Conservation (phyloP, 2,888 invertebrate species). For the Leucoma salicis region DNA sequence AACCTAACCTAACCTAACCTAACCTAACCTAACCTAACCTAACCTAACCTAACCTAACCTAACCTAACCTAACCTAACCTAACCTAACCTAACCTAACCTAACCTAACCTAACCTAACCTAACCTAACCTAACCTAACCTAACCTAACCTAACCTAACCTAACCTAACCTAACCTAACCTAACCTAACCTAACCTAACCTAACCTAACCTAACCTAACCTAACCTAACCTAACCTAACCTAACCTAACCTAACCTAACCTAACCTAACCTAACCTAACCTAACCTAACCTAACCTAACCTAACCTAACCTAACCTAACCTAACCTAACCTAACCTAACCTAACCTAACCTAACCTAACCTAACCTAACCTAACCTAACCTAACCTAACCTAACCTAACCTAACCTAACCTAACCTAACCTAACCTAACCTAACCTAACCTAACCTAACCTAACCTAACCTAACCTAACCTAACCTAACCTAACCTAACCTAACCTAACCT, state of each 20-base stretch:
- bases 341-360: slow-evolving; percentile 11
- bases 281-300: slow-evolving; percentile 10
- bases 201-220: slow-evolving; percentile 16
- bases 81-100: slow-evolving; percentile 16
- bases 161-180: slow-evolving; percentile 12
- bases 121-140: slow-evolving; percentile 14
- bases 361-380: slow-evolving; percentile 10
- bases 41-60: slow-evolving; percentile 10
- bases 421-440: slow-evolving; percentile 11
- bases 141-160: slow-evolving; percentile 12
- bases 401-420: slow-evolving; percentile 10
- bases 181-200: slow-evolving; percentile 8
- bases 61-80: slow-evolving; percentile 14
- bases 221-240: slow-evolving; percentile 13
- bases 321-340: slow-evolving; percentile 8
- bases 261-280: slow-evolving; percentile 4
- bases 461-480: slow-evolving; percentile 13
- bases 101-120: slow-evolving; percentile 17
- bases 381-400: slow-evolving; percentile 10
- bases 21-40: slow-evolving; percentile 2
- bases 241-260: slow-evolving; percentile 7
- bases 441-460: slow-evolving; percentile 14
- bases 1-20: too few species aligned
- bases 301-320: slow-evolving; percentile 11
- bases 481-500: slow-evolving; percentile 10